Evolutionary conservation across 1,140 invertebrate species (phyloP).

Genomic region (Penaeus indicus): DNA sequence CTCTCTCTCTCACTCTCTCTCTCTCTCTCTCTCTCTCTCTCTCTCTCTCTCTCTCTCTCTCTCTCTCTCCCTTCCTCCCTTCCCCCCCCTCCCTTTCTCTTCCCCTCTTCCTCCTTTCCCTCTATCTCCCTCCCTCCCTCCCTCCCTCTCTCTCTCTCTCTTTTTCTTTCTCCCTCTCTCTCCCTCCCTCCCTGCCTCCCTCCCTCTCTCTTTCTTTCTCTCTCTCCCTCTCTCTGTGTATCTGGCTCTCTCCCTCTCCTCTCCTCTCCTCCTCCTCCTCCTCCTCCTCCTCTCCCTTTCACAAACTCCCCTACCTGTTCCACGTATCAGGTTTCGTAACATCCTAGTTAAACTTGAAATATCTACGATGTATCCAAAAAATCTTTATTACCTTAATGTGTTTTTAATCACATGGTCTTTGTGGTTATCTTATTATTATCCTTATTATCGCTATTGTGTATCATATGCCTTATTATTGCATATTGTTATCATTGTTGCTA

Average conservation of each 20-base stretch:
- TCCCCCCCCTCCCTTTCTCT: neutral
- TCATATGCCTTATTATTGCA: too few relatives aligned
- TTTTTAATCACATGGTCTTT: too few relatives aligned
- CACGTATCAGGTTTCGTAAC: too few relatives aligned
- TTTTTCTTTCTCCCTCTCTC: neutral
- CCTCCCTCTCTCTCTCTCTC: neutral
- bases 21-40: conserved; percentile 34
- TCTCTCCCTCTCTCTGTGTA: conserved; percentile 19
- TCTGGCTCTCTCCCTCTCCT: too few relatives aligned
- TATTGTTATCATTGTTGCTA: too few relatives aligned
- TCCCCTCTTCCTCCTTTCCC: neutral
- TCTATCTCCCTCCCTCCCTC: neutral
- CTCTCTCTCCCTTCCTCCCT: neutral
- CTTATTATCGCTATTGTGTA: too few relatives aligned
- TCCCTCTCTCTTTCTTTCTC: neutral
- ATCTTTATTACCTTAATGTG: too few relatives aligned
- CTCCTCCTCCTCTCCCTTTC: neutral
- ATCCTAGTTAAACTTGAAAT: too few relatives aligned
- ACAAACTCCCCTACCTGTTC: neutral
- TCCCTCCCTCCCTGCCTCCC: neutral
- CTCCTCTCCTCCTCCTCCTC: neutral
- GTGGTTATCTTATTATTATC: too few relatives aligned
- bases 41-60: conserved; percentile 40
- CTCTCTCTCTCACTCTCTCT: neutral
- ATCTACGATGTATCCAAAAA: too few relatives aligned